Evolutionary conservation across 2,797 vertebrate species (phyloP), one percentile per base, ranked within the genome.

Genomic region (Anniella stebbinsi): DNA sequence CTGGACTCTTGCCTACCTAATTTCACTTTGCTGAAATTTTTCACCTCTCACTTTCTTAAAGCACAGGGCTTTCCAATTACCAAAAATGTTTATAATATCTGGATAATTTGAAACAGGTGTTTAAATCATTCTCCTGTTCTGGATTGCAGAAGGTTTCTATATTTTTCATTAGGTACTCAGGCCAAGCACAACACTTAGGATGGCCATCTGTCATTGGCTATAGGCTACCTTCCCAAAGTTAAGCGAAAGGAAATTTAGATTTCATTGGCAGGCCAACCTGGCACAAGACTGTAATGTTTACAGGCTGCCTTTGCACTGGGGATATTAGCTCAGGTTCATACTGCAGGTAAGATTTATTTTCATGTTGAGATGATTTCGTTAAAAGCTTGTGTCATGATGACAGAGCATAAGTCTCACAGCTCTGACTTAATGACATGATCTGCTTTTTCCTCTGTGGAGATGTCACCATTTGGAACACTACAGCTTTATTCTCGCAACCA

Each of bases 71-170:
- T 95, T 96, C 95, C 93, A 95, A 90, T 95, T 96, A 96, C 94
- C 91, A 94, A 94, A 95, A 92, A 95, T 96, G 95, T 95, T 97
- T 96, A 90, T 95, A 91, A 95, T 91, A 94, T 92, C 93, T 94
- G 90, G 92, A 94, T 96, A 95, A 97, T 97, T 94, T 93, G 95
- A 96, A 97, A 91, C 97, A 98, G 97, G 97, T 98, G 97, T 96
- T 97, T 23, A 87, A 96, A 91, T 91, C 90, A 96, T 93, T 94
- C 25, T 84, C 45, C 90, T 97, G 87, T 88, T 78, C 96, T 93
- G 92, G n/a, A 76, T 87, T 95, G 92, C 97, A 97, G 97, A 97
- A 97, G 96, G 96, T 94, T 97, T 96, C 96, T 97, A 72, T 96
- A 95, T 96, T 96, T 97, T 97, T 96, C 93, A 97, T 97, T 95